Percentiles rank a stretch among this genome's conserved stretches.
Evolutionary conservation across 2,797 vertebrate genomes (phyloP).

Genomic region (Enteromius anoplus): DNA sequence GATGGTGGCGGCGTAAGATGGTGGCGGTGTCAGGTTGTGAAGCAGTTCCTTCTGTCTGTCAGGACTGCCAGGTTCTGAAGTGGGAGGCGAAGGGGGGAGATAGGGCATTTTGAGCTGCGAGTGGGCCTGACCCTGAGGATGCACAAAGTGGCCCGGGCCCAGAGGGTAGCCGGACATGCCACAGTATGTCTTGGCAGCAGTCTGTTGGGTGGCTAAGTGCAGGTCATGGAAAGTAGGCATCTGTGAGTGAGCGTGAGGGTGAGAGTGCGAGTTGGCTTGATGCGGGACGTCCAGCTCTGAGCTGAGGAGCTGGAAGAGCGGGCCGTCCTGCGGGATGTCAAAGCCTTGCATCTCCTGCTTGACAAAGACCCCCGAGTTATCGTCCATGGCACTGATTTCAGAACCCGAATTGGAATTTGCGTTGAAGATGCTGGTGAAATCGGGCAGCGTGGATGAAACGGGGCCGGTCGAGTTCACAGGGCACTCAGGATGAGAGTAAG

Average conservation of each 20-base stretch:
- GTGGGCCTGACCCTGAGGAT: slow-evolving; percentile 71
- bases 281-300: slow-evolving; percentile 87
- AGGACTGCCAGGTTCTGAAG: slow-evolving; percentile 95
- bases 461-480: slow-evolving; percentile 69
- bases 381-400: slow-evolving; percentile 63
- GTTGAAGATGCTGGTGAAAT: slow-evolving; percentile 97
- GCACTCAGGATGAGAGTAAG: slow-evolving; percentile 85
- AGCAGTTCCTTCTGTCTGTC: slow-evolving; percentile 96
- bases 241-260: slow-evolving; percentile 80
- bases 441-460: slow-evolving; percentile 81
- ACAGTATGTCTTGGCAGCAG: slow-evolving; percentile 87
- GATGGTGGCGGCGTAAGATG: slow-evolving; percentile 94
- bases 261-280: slow-evolving; percentile 74
- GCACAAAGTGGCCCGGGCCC: slow-evolving; percentile 83
- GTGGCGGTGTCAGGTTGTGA: slow-evolving; percentile 93
- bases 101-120: slow-evolving; percentile 80
- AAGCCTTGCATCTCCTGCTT: slow-evolving; percentile 95
- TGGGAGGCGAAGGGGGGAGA: slow-evolving; percentile 95
- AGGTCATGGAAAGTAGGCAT: slow-evolving; percentile 87
- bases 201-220: slow-evolving; percentile 82
- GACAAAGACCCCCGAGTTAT: slow-evolving; percentile 86
- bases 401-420: slow-evolving; percentile 69
- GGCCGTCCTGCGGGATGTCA: slow-evolving; percentile 87
- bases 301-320: slow-evolving; percentile 94
- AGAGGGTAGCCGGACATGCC: slow-evolving; percentile 80